Percentiles rank a stretch among this genome's conserved stretches.
Conservation (phyloP, 2,797 vertebrate species). For the Oceanodroma leucorhoa region DNA sequence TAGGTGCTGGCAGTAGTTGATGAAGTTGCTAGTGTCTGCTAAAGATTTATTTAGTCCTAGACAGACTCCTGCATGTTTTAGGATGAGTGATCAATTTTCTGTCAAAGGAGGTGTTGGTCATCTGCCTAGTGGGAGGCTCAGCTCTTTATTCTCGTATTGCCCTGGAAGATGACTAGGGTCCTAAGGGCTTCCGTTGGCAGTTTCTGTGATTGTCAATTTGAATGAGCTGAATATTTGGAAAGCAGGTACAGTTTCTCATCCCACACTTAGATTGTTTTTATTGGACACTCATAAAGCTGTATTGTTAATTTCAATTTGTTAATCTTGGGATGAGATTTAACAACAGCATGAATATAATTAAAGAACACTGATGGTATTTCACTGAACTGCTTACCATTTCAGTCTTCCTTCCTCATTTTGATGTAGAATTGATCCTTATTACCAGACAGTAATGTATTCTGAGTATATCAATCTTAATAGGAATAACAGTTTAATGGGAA, state of each 20-base stretch:
- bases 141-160: not conserved
- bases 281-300: not conserved
- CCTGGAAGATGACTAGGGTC: not conserved
- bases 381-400: not conserved
- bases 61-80: constrained; percentile 27
- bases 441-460: not conserved
- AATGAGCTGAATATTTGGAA: not conserved
- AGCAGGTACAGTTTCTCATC: not conserved
- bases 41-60: constrained; percentile 50
- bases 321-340: not conserved
- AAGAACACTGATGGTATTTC: not conserved
- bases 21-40: constrained; percentile 23
- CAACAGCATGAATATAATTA: not conserved
- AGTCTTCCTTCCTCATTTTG: not conserved
- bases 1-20: constrained; percentile 30
- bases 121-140: not conserved
- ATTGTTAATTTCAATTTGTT: not conserved
- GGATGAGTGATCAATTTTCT: constrained; percentile 33
- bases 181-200: not conserved
- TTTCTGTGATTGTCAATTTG: not conserved
- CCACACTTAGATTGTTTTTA: not conserved
- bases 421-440: not conserved
- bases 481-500: not conserved
- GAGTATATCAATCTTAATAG: not conserved
- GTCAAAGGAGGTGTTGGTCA: constrained; percentile 11